Base-by-base conservation (phyloP, 2,113 vertebrate genomes). In the Ictalurus furcatus region DNA sequence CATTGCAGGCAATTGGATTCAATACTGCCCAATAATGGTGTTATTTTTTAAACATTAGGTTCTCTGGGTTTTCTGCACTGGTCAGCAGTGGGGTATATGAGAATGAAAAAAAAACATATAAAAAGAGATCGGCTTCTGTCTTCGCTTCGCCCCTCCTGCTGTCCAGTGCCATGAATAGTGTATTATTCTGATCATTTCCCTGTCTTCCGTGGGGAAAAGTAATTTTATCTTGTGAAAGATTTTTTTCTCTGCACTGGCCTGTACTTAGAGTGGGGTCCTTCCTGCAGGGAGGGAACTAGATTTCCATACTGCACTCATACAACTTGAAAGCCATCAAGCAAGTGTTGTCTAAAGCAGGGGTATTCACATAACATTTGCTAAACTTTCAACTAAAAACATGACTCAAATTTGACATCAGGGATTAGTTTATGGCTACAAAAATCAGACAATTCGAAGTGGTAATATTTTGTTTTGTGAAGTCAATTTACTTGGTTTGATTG, bases 11-110 rank as follows among this genome's bases (percentile, higher is more conserved):
- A 96, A 96, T 95, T 96, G 95, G 94, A 96, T 97, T 96, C 88
- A 56, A 96, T 96, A 95, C 94, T 94, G 94, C 94, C 96, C 96
- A 96, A 97, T 97, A 97, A 97, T 96, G 90, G 94, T 95, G 93
- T 95, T 96, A 94, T 97, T 97, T 97, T 96, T 97, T 97, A 97
- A 98, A 97, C 97, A 96, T 97, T 97, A 96, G 95, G 91, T 95
- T 93, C 93, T 89, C 92, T 95, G 94, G 94, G 58, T 92, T 95
- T 97, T 97, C 96, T 98, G 97, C 96, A 93, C 93, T 95, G 96
- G 96, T 98, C 97, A 98, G 97, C 97, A 97, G 91, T 93, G 92
- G 93, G 94, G 92, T 90, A 86, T 90, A 85, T 82, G 82, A 89
- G 90, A 89, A 91, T 86, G 17, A n/a, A 34, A 44, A 88, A 92